Percentiles rank a stretch among this genome's conserved stretches.
phyloP scores from a whole-genome alignment of 2,797 vertebrate genomes.

The Margarornis squamiger region DNA sequence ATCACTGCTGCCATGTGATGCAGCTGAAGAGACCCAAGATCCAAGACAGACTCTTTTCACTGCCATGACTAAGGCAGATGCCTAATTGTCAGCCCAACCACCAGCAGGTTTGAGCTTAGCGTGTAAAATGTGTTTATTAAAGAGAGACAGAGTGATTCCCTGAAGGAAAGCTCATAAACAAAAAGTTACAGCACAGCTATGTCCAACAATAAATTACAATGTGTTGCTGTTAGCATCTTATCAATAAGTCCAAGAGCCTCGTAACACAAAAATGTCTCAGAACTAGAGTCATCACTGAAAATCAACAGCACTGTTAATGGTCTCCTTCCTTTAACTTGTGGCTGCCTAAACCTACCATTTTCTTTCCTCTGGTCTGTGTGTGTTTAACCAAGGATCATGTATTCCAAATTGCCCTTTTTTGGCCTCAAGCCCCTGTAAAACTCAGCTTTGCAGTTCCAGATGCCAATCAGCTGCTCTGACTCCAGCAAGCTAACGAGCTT shows the following conservation, averaged over 20 bases:
- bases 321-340: neutral
- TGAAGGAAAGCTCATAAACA: neutral
- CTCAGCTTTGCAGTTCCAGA: constrained; percentile 21
- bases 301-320: neutral
- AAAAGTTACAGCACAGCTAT: neutral
- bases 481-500: constrained; percentile 14
- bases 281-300: neutral
- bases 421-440: neutral
- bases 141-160: neutral
- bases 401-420: constrained; percentile 20
- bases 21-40: neutral
- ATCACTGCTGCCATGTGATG: neutral
- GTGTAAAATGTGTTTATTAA: neutral
- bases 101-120: neutral
- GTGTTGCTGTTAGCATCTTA: neutral
- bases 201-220: neutral
- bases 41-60: neutral
- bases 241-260: neutral
- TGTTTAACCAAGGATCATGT: constrained; percentile 9
- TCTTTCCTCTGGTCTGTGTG: neutral
- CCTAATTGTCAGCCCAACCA: neutral
- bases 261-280: neutral
- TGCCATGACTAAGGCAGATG: neutral
- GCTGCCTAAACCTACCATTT: neutral
- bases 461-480: constrained; percentile 36